A percentile compares a stretch with the other conserved stretches of the same genome.
Conservation (phyloP, 2,113 vertebrate species). For the Panurus biarmicus region DNA sequence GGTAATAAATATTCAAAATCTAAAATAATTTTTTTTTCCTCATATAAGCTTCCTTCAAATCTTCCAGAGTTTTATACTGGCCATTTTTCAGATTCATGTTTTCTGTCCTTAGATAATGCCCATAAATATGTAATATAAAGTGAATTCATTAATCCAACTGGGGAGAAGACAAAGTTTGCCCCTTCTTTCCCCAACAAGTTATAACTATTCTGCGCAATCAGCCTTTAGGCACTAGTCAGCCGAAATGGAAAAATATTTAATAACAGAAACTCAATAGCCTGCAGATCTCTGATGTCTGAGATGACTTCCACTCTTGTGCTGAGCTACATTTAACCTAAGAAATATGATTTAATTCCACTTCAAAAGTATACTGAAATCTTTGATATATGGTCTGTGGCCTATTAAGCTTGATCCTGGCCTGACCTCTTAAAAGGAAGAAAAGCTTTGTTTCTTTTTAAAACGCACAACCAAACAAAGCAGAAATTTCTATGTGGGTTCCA, state of each 20-base stretch:
- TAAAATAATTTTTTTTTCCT: background rate
- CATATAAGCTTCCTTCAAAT: background rate
- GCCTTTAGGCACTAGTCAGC: constrained; percentile 40
- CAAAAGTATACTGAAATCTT: constrained; percentile 39
- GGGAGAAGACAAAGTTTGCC: background rate
- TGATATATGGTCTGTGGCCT: constrained; percentile 40
- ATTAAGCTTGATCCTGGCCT: constrained; percentile 7
- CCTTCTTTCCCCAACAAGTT: constrained; percentile 13
- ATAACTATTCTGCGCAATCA: background rate
- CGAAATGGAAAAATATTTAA: constrained; percentile 46
- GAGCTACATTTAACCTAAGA: constrained; percentile 32
- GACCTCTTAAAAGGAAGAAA: constrained; percentile 30
- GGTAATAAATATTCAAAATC: background rate
- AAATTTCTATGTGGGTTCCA: background rate
- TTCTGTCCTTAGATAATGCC: background rate
- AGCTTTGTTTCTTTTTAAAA: constrained; percentile 8
- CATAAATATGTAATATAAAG: background rate
- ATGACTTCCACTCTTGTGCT: constrained; percentile 40
- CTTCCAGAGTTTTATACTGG: background rate
- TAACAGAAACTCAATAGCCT: constrained; percentile 36
- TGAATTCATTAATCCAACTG: background rate
- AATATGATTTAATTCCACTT: constrained; percentile 53
- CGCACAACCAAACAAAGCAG: background rate
- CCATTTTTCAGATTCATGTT: background rate
- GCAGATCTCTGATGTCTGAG: constrained; percentile 33